Percentiles rank a stretch among this genome's conserved stretches.
phyloP scores from a whole-genome alignment of 2,113 vertebrate species.

The Motacilla tschutschensis region DNA sequence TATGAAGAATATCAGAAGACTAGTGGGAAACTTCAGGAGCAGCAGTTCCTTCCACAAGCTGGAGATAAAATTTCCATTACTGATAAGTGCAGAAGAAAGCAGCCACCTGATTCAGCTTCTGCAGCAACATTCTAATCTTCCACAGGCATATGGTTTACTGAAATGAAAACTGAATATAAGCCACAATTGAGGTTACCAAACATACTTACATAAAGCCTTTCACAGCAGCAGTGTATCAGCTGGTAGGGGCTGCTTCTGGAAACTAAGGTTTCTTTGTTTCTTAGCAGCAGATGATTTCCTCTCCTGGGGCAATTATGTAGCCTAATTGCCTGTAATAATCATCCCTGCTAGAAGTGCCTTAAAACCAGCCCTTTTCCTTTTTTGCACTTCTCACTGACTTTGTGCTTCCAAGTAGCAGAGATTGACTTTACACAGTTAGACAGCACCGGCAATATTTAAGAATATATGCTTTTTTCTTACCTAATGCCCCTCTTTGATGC shows the following conservation, averaged over 20 bases:
- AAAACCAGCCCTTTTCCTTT: not conserved
- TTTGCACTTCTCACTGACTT: not conserved
- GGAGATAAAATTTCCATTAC: not conserved
- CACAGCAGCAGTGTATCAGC: not conserved
- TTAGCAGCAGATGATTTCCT: slow-evolving; percentile 54
- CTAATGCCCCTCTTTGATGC: not conserved
- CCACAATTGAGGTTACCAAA: not conserved
- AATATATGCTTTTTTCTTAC: not conserved
- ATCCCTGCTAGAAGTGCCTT: slow-evolving; percentile 13
- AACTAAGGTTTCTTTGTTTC: slow-evolving; percentile 54
- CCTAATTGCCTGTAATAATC: slow-evolving; percentile 56
- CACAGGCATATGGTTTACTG: not conserved
- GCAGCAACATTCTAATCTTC: not conserved
- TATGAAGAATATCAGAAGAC: not conserved
- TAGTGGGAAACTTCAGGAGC: not conserved
- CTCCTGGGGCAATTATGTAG: slow-evolving; percentile 29
- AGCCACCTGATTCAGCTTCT: not conserved
- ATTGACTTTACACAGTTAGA: not conserved
- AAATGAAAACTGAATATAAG: not conserved
- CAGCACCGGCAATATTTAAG: not conserved
- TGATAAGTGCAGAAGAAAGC: not conserved
- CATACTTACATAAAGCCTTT: not conserved
- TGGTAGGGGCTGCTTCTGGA: slow-evolving; percentile 10
- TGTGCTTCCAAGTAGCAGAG: not conserved
- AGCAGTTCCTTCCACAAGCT: not conserved